Percentiles rank a stretch among this genome's conserved stretches.
phyloP scores from a whole-genome alignment of 2,113 vertebrate genomes.

The Pachyramphus minor region DNA sequence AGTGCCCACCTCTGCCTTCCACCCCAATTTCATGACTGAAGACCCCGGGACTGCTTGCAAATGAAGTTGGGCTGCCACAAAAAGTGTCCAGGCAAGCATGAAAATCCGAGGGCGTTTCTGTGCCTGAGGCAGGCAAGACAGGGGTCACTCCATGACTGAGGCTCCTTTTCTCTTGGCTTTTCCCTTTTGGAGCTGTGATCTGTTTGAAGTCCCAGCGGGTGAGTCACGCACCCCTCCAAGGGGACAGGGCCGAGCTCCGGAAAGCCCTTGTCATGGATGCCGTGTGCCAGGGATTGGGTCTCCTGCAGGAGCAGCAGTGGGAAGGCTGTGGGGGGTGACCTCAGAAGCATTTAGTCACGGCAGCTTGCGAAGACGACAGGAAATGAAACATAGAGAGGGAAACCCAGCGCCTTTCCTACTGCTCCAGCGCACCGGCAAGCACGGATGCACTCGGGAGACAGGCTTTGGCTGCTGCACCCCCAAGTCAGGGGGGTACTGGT shows the following conservation, averaged over 20 bases:
- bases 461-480: not conserved
- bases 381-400: not conserved
- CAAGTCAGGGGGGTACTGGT: fast-evolving
- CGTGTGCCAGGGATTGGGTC: not conserved
- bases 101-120: not conserved
- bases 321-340: not conserved
- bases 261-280: not conserved
- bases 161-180: not conserved
- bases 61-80: not conserved
- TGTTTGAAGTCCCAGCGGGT: not conserved
- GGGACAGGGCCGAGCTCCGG: fast-evolving
- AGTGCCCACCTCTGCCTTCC: not conserved
- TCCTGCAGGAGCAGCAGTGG: not conserved
- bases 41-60: fast-evolving
- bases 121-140: not conserved
- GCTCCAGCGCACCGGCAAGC: not conserved
- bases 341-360: not conserved
- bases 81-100: not conserved
- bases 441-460: not conserved
- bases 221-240: not conserved
- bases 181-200: not conserved
- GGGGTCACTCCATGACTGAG: not conserved
- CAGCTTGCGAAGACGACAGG: not conserved
- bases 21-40: fast-evolving
- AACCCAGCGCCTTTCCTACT: not conserved